Base-by-base conservation (phyloP, 1,140 invertebrate species). In the Laupala kohalensis region DNA sequence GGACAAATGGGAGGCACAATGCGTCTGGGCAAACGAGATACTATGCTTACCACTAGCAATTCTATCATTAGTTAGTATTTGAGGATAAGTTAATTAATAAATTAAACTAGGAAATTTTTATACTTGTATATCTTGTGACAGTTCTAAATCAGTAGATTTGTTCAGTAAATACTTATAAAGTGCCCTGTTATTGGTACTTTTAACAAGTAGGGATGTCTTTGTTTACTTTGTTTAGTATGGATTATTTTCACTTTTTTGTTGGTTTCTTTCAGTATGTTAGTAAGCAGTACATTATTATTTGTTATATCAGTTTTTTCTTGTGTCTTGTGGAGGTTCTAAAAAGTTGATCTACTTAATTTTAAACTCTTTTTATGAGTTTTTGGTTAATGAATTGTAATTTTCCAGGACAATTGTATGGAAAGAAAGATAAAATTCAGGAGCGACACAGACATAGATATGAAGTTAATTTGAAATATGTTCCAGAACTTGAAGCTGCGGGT, bases 1-100 rank as follows among this genome's bases (percentile, higher is more conserved):
- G 95, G 93, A 1, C 85, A 92, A 74, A 90, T 98, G 85, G 98
- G 98, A 5, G 98, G 96, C 25, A 99, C 98, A 0, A 99, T 99
- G 98, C 85, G 98, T 72, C 83, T 99, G 12, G 98, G 98, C 13
- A 94, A 92, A 78, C 87, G 96, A 75, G 88, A 86, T 64, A 99
- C 97, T 2, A 81, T 90, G 53, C 96, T 99, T 76, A 83, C 82
- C 19, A 76, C 78, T 24, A 76, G 78, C 67, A 86, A 87, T 67
- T 89, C 87, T 74, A 81, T 90, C 71, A 82, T 94, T 64, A 86
- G 92, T 93, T 81, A 88, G 90, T 84, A 69, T 69, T 53, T n/a
- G n/a, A n/a, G 37, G 19, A 53, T 4, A 53, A 13, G 37, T 53
- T 53, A 2, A 19, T 13, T 53, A 53, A 53, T 53, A 13, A 19